Percentiles rank a stretch among this genome's conserved stretches.
These are phyloP conservation scores for Melanotus villosus DNA, from an alignment of 2,888 invertebrate genomes.

Conservation along the genomic window DNA sequence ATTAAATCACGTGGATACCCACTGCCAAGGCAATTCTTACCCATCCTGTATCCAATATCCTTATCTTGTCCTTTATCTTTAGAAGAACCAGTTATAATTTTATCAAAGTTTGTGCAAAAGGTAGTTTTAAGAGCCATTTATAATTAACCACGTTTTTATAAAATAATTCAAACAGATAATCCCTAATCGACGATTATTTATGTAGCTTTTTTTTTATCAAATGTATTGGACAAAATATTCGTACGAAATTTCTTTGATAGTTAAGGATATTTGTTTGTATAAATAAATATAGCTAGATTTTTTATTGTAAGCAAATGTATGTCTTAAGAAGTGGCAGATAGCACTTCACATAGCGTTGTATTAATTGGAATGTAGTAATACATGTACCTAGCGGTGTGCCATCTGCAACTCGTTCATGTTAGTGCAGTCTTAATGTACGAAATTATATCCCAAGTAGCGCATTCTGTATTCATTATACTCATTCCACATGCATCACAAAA, in stretches of 20 bases:
- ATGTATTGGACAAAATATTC: constrained; percentile 62
- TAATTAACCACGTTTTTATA: constrained; percentile 57
- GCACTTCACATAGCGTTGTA: constrained; percentile 43
- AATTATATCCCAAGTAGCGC: constrained; percentile 63
- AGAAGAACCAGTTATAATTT: constrained; percentile 51
- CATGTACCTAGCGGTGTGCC: constrained; percentile 39
- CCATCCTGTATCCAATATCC: constrained; percentile 34
- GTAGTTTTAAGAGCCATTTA: constrained; percentile 65
- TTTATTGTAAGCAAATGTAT: constrained; percentile 67
- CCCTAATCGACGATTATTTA: constrained; percentile 60
- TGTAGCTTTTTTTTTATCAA: constrained; percentile 61
- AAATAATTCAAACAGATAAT: constrained; percentile 50
- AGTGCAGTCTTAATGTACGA: constrained; percentile 66
- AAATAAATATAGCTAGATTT: constrained; percentile 68
- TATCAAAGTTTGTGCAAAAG: constrained; percentile 66
- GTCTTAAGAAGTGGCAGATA: constrained; percentile 59
- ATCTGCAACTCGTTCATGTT: constrained; percentile 61
- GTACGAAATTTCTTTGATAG: constrained; percentile 62
- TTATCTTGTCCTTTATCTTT: constrained; percentile 44
- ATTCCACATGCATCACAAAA: constrained; percentile 66
- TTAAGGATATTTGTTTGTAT: constrained; percentile 68
- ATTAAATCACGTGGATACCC: constrained; percentile 52
- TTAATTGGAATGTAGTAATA: constrained; percentile 35
- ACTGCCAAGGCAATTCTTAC: constrained; percentile 61
- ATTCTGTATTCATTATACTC: constrained; percentile 62